Evolutionary conservation across 2,113 vertebrate genomes (phyloP).

Genomic region (Mustelus asterias): DNA sequence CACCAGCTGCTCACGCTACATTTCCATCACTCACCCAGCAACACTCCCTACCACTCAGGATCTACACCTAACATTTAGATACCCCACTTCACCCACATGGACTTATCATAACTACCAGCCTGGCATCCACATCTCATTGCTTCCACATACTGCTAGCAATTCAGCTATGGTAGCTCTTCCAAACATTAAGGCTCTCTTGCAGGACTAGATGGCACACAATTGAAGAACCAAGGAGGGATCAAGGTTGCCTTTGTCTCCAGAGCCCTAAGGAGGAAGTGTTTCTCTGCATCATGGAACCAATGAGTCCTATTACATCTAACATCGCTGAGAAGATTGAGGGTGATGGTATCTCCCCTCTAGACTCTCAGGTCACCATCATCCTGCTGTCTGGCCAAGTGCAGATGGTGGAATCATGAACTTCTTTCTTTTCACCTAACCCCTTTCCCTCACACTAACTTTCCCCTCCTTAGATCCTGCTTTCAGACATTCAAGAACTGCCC

Average conservation of each 20-base stretch:
- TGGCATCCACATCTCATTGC: neutral
- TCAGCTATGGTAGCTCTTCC: neutral
- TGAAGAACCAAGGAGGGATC: too few species aligned
- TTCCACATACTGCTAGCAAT: neutral
- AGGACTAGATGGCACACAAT: too few species aligned
- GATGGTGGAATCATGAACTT: too few species aligned
- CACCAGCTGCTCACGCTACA: neutral
- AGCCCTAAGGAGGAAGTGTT: neutral
- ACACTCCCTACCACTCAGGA: neutral
- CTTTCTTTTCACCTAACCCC: too few species aligned
- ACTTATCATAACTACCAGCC: neutral
- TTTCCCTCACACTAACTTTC: too few species aligned
- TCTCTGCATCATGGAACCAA: neutral
- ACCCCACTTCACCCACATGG: neutral
- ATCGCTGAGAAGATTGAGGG: neutral
- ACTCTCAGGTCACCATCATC: neutral
- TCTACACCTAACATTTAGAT: neutral
- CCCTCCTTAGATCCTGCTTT: too few species aligned
- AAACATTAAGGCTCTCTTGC: neutral
- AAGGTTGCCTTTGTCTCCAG: neutral
- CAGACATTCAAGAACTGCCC: too few species aligned
- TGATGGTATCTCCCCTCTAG: neutral
- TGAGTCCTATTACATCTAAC: neutral
- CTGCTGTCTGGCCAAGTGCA: neutral
- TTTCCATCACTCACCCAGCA: neutral